Evolutionary conservation across 2,888 invertebrate genomes (phyloP).

Genomic region (Melinaea marsaeus): DNA sequence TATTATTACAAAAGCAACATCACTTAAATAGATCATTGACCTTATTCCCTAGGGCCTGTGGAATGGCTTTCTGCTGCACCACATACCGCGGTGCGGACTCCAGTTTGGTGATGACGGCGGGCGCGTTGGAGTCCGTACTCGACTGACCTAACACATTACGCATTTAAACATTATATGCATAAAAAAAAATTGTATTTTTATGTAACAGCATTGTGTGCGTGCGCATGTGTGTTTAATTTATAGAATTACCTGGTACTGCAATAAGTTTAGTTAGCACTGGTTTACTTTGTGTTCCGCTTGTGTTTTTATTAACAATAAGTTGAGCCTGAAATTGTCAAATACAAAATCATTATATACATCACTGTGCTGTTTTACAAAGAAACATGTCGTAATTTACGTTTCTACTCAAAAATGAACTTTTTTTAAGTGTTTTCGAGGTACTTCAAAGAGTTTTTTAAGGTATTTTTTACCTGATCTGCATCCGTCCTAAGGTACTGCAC

Average conservation of each 20-base stretch:
- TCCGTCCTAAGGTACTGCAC: conserved; percentile 51
- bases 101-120: conserved; percentile 54
- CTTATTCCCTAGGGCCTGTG: conserved; percentile 42
- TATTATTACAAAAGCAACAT: too few relatives aligned
- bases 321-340: conserved; percentile 47
- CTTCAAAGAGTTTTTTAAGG: too few relatives aligned
- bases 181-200: too few relatives aligned
- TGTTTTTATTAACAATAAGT: conserved; percentile 43
- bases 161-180: too few relatives aligned
- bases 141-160: conserved; percentile 37
- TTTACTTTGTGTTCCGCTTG: conserved; percentile 39
- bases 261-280: conserved; percentile 58
- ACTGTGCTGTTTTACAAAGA: not conserved
- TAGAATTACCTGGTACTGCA: conserved; percentile 50
- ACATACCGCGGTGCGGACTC: conserved; percentile 48
- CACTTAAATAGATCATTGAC: conserved; percentile 22
- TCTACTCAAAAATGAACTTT: too few relatives aligned
- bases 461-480: conserved; percentile 45
- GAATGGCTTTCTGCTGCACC: conserved; percentile 62
- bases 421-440: too few relatives aligned
- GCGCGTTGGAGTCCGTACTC: conserved; percentile 38
- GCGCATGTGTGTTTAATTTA: not conserved
- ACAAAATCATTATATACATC: not conserved
- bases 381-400: too few relatives aligned
- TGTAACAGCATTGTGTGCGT: too few relatives aligned